These are phyloP conservation scores for Sinohyriopsis cumingii DNA, from an alignment of 2,888 invertebrate species.

Conservation along the genomic window DNA sequence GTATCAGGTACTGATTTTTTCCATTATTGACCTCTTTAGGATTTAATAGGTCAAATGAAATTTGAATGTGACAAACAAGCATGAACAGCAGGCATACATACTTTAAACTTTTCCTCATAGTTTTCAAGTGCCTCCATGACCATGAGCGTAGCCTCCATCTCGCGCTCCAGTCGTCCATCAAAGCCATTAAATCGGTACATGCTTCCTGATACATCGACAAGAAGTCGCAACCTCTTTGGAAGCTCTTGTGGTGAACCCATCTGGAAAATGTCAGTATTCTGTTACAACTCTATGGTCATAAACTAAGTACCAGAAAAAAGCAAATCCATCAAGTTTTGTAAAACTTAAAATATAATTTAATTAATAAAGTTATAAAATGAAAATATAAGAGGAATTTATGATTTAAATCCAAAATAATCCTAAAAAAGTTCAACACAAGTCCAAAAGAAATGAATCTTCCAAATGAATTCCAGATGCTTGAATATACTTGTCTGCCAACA, in stretches of 20 bases:
- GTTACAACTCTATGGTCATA: background rate
- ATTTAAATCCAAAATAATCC: background rate
- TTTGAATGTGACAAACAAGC: too few species aligned
- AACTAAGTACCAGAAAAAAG: too few species aligned
- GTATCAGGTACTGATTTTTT: too few species aligned
- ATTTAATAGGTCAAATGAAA: too few species aligned
- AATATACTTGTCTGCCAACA: too few species aligned
- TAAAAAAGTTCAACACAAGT: too few species aligned
- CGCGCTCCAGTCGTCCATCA: slow-evolving; percentile 92
- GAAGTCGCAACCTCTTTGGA: slow-evolving; percentile 88
- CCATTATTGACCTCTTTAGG: too few species aligned
- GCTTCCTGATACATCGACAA: slow-evolving; percentile 95
- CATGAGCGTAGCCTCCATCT: slow-evolving; percentile 85
- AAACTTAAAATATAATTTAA: too few species aligned
- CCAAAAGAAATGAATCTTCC: too few species aligned
- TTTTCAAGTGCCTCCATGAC: slow-evolving; percentile 89
- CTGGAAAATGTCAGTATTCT: slow-evolving; percentile 31
- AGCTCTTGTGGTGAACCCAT: slow-evolving; percentile 86
- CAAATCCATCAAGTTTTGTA: too few species aligned
- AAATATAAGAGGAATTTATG: background rate
- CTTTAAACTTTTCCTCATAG: slow-evolving; percentile 86
- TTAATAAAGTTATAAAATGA: too few species aligned
- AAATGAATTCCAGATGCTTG: too few species aligned
- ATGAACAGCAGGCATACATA: slow-evolving; percentile 23
- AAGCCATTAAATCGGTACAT: slow-evolving; percentile 98